phyloP scores from a whole-genome alignment of 2,113 vertebrate species.

The Brachypteracias leptosomus region DNA sequence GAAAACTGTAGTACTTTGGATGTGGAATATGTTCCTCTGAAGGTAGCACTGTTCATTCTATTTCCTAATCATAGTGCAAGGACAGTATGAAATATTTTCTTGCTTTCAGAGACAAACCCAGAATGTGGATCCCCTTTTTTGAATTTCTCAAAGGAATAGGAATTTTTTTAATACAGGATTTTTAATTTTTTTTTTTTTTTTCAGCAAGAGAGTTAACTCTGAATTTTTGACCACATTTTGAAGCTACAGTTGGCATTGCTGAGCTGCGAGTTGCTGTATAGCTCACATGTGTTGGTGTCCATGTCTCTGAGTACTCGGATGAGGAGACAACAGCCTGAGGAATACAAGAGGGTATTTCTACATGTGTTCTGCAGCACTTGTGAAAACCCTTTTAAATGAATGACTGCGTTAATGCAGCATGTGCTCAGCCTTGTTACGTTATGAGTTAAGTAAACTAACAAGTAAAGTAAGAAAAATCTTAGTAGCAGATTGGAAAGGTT shows the following conservation, averaged over 20 bases:
- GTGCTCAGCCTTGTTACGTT: background rate
- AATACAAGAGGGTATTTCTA: background rate
- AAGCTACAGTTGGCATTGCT: background rate
- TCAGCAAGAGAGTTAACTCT: background rate
- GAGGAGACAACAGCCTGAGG: background rate
- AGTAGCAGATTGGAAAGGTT: background rate
- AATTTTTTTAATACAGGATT: background rate
- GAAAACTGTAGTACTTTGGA: background rate
- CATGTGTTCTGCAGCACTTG: background rate
- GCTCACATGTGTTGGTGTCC: rapidly evolving
- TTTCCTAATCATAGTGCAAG: background rate
- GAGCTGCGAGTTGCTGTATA: background rate
- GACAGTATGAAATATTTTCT: background rate
- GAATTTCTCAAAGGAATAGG: background rate
- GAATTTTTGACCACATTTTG: background rate
- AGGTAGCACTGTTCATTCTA: background rate
- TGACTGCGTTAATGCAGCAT: rapidly evolving
- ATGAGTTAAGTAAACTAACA: background rate
- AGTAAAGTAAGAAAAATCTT: background rate
- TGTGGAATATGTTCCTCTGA: background rate
- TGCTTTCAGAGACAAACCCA: background rate
- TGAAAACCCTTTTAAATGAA: background rate
- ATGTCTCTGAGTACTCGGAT: rapidly evolving
- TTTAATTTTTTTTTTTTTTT: background rate
- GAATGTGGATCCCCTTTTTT: background rate